Conservation (phyloP, 2,113 vertebrate species). For the Pedionomus torquatus region DNA sequence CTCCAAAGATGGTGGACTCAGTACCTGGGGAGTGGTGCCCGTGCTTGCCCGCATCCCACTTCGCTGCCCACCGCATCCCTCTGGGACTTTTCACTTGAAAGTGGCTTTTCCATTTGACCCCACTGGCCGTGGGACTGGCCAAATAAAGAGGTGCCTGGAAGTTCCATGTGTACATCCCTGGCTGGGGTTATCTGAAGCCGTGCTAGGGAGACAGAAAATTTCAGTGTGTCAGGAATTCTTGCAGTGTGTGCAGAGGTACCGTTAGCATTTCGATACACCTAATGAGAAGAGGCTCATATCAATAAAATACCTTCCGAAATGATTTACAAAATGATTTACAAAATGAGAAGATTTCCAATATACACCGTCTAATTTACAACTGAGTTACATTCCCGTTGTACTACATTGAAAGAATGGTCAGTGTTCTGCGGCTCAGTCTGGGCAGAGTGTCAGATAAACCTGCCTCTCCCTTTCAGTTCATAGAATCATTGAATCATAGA, state of each 20-base stretch:
- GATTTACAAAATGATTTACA: too few species aligned
- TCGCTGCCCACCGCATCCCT: neutral
- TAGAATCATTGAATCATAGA: too few species aligned
- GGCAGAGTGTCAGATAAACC: neutral
- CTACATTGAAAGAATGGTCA: neutral
- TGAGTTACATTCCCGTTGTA: neutral
- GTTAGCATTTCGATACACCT: neutral
- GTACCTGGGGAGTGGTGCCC: neutral
- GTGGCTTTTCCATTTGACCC: neutral
- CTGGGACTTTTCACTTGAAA: neutral
- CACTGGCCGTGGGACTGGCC: neutral
- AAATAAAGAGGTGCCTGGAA: neutral
- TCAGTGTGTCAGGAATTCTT: neutral
- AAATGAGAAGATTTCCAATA: neutral
- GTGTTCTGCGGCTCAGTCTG: neutral
- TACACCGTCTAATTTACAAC: neutral
- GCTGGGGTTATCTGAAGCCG: neutral
- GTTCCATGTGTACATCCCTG: neutral
- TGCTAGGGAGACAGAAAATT: neutral
- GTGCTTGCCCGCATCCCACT: fast-evolving
- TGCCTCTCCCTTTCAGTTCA: neutral
- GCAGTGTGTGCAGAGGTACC: fast-evolving
- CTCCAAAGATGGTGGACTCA: neutral
- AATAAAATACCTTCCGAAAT: neutral
- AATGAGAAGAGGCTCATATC: neutral